Percentiles rank a stretch among this genome's conserved stretches.
Evolutionary conservation across 2,113 vertebrate species (phyloP).

Genomic region (Poecile atricapillus): DNA sequence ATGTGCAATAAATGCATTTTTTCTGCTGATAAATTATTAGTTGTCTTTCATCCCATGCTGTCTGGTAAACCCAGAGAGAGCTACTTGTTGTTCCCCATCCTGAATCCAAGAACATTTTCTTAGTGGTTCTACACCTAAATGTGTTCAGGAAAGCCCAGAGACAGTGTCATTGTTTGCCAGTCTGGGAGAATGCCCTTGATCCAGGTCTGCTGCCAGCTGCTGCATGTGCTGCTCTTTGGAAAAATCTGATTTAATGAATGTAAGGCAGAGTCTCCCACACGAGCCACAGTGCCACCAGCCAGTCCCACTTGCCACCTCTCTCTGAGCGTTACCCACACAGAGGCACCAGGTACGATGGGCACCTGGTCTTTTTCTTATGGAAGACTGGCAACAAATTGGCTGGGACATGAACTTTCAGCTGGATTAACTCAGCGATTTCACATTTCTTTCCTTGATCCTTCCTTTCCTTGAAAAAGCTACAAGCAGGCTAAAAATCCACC

Average conservation of each 20-base stretch:
- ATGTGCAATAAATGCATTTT: not conserved
- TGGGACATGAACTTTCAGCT: not conserved
- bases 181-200: not conserved
- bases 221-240: not conserved
- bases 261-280: not conserved
- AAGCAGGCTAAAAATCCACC: not conserved
- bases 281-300: rapidly evolving
- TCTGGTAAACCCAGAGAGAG: not conserved
- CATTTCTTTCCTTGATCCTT: rapidly evolving
- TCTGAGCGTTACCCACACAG: not conserved
- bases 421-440: not conserved
- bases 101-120: not conserved
- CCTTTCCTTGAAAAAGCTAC: not conserved
- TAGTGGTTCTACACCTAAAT: not conserved
- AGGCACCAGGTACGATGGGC: not conserved
- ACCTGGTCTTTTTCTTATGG: not conserved
- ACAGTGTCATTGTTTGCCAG: not conserved
- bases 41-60: not conserved
- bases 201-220: not conserved
- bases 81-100: not conserved
- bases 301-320: rapidly evolving
- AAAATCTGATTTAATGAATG: not conserved
- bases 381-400: not conserved
- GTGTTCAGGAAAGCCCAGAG: not conserved
- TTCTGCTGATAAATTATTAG: not conserved